Percentiles rank a stretch among this genome's conserved stretches.
Evolutionary conservation across 2,113 vertebrate genomes (phyloP).

Genomic region (Sula dactylatra): DNA sequence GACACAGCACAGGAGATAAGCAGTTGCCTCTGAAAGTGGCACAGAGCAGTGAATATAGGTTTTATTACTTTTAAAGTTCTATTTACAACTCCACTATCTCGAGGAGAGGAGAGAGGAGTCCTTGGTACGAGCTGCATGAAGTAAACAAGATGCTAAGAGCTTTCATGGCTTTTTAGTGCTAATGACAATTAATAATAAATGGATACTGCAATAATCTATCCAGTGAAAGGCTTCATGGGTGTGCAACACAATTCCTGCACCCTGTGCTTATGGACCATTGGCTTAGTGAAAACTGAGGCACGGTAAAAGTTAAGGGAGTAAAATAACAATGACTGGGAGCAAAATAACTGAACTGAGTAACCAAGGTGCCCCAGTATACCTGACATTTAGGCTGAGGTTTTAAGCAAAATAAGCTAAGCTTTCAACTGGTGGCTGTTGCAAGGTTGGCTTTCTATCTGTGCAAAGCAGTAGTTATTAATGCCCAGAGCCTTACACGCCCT

Average conservation of each 20-base stretch:
- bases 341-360: not conserved
- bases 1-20: not conserved
- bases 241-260: not conserved
- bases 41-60: not conserved
- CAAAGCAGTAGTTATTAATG: not conserved
- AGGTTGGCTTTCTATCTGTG: not conserved
- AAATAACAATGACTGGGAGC: not conserved
- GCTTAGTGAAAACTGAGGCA: not conserved
- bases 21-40: not conserved
- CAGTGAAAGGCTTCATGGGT: not conserved
- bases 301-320: not conserved
- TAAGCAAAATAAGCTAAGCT: not conserved
- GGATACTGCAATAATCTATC: not conserved
- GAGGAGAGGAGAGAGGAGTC: conserved; percentile 14
- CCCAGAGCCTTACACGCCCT: not conserved
- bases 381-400: not conserved
- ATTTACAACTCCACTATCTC: conserved; percentile 21
- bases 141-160: conserved; percentile 59
- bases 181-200: conserved; percentile 65
- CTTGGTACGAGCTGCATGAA: conserved; percentile 8
- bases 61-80: conserved; percentile 35
- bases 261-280: not conserved
- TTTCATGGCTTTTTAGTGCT: conserved; percentile 48
- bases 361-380: not conserved
- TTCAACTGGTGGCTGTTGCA: not conserved